Evolutionary conservation across 1,140 invertebrate genomes (phyloP).

Genomic region (Drosophila sproati): DNA sequence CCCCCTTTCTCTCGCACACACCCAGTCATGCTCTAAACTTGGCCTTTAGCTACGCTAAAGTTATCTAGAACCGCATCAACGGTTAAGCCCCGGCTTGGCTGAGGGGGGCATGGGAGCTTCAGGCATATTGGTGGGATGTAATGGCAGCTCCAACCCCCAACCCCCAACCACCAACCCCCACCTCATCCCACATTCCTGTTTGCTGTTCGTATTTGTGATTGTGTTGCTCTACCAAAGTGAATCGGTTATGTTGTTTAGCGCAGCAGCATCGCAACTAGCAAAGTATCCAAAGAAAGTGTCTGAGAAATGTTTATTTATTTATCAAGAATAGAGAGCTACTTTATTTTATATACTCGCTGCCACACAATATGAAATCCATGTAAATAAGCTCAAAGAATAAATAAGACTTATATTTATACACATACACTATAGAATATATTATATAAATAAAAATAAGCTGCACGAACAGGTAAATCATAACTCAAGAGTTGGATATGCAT

Average conservation of each 20-base stretch:
- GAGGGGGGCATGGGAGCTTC: background rate
- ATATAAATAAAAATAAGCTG: conserved; percentile 13
- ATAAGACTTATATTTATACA: conserved; percentile 1
- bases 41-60: conserved; percentile 48
- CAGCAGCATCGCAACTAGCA: conserved; percentile 13
- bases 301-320: conserved; percentile 37
- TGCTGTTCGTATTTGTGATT: background rate
- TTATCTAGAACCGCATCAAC: conserved; percentile 53
- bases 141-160: background rate
- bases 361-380: too few relatives aligned
- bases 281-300: conserved; percentile 14
- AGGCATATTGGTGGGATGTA: background rate
- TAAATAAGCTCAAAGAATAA: too few relatives aligned
- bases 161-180: background rate
- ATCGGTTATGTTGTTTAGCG: conserved; percentile 31
- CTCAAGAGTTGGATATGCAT: background rate
- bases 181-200: background rate
- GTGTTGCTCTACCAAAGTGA: conserved; percentile 3
- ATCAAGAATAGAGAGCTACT: conserved; percentile 10
- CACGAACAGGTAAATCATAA: conserved; percentile 8
- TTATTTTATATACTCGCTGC: too few relatives aligned
- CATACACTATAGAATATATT: conserved; percentile 6
- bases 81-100: conserved; percentile 32
- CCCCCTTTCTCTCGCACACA: too few relatives aligned
- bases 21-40: conserved; percentile 34